phyloP scores from a whole-genome alignment of 2,113 vertebrate species.

The Cochlearius cochlearius region DNA sequence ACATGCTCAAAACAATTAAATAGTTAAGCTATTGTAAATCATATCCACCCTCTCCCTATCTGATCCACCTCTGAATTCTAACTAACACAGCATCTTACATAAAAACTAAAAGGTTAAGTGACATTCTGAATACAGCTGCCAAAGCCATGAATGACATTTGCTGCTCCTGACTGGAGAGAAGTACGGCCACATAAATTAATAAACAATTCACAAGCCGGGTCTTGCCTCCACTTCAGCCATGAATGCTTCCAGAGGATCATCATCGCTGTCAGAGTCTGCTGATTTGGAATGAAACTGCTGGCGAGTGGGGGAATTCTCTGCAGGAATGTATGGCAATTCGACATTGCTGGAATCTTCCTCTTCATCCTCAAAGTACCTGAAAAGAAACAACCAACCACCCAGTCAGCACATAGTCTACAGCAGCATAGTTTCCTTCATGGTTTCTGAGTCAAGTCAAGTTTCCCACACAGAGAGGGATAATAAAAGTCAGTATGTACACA shows the following conservation, averaged over 20 bases:
- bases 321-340: conserved; percentile 95
- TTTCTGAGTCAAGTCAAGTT: not conserved
- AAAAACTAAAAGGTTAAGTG: not conserved
- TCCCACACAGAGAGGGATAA: not conserved
- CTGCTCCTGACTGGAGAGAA: not conserved
- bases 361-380: conserved; percentile 97
- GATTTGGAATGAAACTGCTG: conserved; percentile 88
- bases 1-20: not conserved
- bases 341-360: conserved; percentile 91
- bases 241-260: conserved; percentile 96
- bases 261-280: conserved; percentile 92
- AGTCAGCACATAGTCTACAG: not conserved
- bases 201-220: not conserved
- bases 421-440: not conserved
- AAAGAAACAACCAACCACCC: not conserved
- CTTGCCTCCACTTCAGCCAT: conserved; percentile 98
- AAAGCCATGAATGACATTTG: not conserved
- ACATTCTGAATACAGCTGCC: not conserved
- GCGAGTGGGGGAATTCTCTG: conserved; percentile 96
- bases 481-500: not conserved
- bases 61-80: not conserved
- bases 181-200: not conserved
- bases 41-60: not conserved
- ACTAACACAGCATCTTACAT: not conserved
- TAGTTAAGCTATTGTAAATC: not conserved